Evolutionary conservation across 2,888 invertebrate species (phyloP).

Genomic region (Dione juno): DNA sequence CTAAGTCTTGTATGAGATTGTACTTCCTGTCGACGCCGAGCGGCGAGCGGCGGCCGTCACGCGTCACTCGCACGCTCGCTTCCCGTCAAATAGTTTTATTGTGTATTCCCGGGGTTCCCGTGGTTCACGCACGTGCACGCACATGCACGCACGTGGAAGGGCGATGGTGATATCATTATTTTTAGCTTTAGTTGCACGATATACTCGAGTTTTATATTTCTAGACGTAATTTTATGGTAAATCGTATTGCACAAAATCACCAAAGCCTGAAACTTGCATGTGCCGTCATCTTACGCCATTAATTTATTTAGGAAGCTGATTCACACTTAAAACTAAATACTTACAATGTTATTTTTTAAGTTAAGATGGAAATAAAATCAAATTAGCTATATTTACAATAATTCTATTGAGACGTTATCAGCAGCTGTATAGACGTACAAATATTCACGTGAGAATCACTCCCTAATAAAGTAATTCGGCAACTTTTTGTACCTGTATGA

Average conservation of each 20-base stretch:
- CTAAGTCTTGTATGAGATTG: constrained; percentile 62
- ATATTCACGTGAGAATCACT: constrained; percentile 2
- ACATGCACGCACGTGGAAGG: constrained; percentile 1
- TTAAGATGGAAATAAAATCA: background rate
- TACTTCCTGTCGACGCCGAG: constrained; percentile 65
- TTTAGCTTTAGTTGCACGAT: constrained; percentile 61
- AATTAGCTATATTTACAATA: background rate
- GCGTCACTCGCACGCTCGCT: constrained; percentile 41
- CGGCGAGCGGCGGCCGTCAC: no score
- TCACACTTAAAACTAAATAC: background rate
- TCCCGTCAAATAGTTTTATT: constrained; percentile 40
- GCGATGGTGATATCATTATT: constrained; percentile 44
- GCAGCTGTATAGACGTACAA: background rate
- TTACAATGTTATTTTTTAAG: background rate
- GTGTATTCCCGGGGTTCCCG: constrained; percentile 31
- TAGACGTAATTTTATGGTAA: constrained; percentile 63
- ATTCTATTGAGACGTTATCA: background rate
- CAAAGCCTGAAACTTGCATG: constrained; percentile 41
- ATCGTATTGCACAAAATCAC: constrained; percentile 75
- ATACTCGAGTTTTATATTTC: constrained; percentile 65
- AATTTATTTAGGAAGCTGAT: constrained; percentile 17
- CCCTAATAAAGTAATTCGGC: background rate
- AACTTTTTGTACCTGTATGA: constrained; percentile 31
- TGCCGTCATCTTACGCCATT: constrained; percentile 13
- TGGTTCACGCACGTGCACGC: constrained; percentile 32